phyloP scores from a whole-genome alignment of 2,888 invertebrate genomes.

The Anthophora plumipes region DNA sequence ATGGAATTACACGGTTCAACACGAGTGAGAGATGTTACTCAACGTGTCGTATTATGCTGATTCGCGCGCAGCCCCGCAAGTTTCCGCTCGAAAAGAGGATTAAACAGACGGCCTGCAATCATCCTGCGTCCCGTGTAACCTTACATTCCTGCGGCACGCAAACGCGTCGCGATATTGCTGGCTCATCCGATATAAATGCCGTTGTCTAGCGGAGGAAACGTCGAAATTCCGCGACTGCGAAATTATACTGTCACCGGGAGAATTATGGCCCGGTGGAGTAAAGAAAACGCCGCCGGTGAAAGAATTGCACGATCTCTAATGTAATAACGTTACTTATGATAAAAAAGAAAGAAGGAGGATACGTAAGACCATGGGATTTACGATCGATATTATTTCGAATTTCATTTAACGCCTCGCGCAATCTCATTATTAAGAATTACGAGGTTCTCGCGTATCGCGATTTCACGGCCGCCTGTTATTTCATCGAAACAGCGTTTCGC shows the following conservation, averaged over 20 bases:
- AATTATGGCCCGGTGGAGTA: background rate
- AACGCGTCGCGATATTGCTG: constrained; percentile 9
- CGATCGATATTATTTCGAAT: constrained; percentile 9
- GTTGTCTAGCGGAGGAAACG: background rate
- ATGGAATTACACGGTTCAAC: constrained; percentile 6
- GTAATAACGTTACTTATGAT: background rate
- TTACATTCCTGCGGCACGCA: constrained; percentile 26
- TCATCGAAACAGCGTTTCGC: no score
- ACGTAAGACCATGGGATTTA: no score
- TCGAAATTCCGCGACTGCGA: constrained; percentile 25
- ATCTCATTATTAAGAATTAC: background rate
- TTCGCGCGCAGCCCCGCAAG: constrained; percentile 20
- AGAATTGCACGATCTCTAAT: background rate
- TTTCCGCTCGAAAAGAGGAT: constrained; percentile 28
- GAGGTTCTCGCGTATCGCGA: background rate
- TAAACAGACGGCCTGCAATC: constrained; percentile 23
- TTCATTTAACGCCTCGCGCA: background rate
- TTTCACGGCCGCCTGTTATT: background rate
- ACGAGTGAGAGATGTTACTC: constrained; percentile 15
- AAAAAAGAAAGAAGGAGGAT: no score
- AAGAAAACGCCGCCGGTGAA: background rate
- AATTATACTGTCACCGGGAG: constrained; percentile 26
- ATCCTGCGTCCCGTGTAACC: background rate
- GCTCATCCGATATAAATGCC: constrained; percentile 36
- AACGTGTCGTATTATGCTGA: constrained; percentile 1